Evolutionary conservation across 2,888 invertebrate genomes (phyloP), one percentile per base, ranked within the genome.

Genomic region (Helicoverpa assulta): DNA sequence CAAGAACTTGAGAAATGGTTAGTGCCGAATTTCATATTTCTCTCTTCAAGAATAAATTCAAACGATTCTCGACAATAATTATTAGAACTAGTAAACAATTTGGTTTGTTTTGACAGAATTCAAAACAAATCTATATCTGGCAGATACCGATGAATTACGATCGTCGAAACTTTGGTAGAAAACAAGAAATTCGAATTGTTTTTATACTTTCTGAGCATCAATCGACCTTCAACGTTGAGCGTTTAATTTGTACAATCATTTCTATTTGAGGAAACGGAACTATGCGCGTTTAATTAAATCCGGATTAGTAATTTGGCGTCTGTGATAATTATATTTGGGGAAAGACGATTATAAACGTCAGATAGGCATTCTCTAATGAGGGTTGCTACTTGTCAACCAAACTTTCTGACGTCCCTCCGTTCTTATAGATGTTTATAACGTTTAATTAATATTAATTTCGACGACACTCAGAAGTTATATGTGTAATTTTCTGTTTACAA

Each of bases 201-300:
- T 76, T 70, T 69, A 76, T 56, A 51, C 65, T 12, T 56, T 65
- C 68, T 51, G 55, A 21, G 59, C 51, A 40, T 51, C 55, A 54
- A 40, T 51, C 52, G 52, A 26, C 54, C 55, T 59, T 56, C 59
- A 54, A 55, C 51, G 68, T 71, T 71, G 66, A 63, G 56, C 37
- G 58, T 63, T 52, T 71, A 80, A 71, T 81, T 80, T 76, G 63
- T 69, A 40, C 61, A 37, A 64, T 68, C 63, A 69, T 73, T 81
- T 54, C 52, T 59, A 67, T 67, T 53, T 55, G 40, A 62, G 61
- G 52, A 51, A 56, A 58, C 64, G 60, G 65, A 76, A 70, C 64
- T 81, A 81, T 80, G 63, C 68, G 61, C 57, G 72, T 87, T 88
- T 86, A 87, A 88, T 88, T 88, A 88, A 85, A 85, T 80, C 80